phyloP scores from a whole-genome alignment of 2,888 invertebrate genomes.

The Entomobrya multifasciata region DNA sequence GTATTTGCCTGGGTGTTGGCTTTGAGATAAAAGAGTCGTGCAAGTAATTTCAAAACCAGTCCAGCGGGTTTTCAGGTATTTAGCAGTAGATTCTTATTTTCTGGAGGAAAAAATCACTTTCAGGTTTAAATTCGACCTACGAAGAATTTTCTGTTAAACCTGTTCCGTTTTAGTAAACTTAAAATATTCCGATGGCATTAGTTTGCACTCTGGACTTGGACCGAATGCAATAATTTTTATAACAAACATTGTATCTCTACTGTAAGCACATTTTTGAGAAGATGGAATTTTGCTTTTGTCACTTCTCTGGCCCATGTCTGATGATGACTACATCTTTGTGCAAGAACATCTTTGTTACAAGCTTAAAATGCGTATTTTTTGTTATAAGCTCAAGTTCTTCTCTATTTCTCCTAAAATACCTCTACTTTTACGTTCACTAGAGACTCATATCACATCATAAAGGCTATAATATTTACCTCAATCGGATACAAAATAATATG shows the following conservation, averaged over 20 bases:
- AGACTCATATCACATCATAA: no score
- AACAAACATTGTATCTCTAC: no score
- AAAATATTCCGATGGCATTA: no score
- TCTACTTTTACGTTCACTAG: no score
- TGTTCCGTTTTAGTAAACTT: neutral
- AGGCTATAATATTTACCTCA: no score
- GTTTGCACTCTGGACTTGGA: no score
- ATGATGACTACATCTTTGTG: neutral
- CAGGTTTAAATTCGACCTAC: neutral
- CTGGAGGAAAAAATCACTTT: neutral
- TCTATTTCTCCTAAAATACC: no score
- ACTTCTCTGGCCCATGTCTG: neutral
- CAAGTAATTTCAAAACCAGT: slow-evolving; percentile 34
- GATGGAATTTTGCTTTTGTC: neutral
- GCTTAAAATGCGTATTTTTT: no score
- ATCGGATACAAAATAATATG: no score
- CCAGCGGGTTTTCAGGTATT: slow-evolving; percentile 30
- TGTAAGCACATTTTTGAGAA: neutral
- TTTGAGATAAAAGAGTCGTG: neutral
- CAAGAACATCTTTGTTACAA: neutral
- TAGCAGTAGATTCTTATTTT: neutral
- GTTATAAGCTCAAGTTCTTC: no score
- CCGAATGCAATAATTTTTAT: neutral
- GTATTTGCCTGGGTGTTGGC: slow-evolving; percentile 52
- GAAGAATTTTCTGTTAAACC: slow-evolving; percentile 10